Percentiles rank a stretch among this genome's conserved stretches.
Evolutionary conservation across 2,888 invertebrate species (phyloP).

Genomic region (Cantharis flavilabris): DNA sequence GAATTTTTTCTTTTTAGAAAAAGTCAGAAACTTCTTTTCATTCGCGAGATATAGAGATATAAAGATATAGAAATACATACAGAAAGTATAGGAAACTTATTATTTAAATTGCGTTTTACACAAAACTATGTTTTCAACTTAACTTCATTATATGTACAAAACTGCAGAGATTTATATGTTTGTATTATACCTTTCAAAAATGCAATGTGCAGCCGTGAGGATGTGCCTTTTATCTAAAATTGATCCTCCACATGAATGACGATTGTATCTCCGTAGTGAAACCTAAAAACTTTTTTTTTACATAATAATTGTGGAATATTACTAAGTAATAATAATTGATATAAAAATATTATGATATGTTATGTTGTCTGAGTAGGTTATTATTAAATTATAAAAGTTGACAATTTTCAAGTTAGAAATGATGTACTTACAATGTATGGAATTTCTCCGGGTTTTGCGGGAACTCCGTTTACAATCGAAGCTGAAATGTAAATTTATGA

Average conservation of each 20-base stretch:
- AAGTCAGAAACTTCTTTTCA: no score
- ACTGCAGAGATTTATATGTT: no score
- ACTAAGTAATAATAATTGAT: no score
- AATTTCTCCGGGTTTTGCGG: conserved; percentile 32
- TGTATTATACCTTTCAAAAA: background rate
- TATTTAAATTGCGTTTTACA: no score
- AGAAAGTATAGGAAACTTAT: no score
- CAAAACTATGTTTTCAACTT: no score
- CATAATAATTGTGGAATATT: no score
- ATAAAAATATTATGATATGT: no score
- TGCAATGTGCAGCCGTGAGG: background rate
- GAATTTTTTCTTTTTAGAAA: no score
- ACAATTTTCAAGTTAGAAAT: background rate
- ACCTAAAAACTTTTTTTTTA: background rate
- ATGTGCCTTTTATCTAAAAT: background rate
- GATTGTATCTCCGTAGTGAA: background rate
- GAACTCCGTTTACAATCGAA: conserved; percentile 15
- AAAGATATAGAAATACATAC: no score
- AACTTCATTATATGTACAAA: no score
- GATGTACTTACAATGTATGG: conserved; percentile 32
- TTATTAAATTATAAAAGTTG: background rate
- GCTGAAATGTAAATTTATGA: background rate
- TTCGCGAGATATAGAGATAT: no score
- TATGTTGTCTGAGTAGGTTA: background rate
- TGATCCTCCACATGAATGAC: background rate